Percentiles rank a stretch among this genome's conserved stretches.
These are phyloP conservation scores for Halcyon malimbica DNA, from an alignment of 2,113 vertebrate species.

Conservation along the genomic window DNA sequence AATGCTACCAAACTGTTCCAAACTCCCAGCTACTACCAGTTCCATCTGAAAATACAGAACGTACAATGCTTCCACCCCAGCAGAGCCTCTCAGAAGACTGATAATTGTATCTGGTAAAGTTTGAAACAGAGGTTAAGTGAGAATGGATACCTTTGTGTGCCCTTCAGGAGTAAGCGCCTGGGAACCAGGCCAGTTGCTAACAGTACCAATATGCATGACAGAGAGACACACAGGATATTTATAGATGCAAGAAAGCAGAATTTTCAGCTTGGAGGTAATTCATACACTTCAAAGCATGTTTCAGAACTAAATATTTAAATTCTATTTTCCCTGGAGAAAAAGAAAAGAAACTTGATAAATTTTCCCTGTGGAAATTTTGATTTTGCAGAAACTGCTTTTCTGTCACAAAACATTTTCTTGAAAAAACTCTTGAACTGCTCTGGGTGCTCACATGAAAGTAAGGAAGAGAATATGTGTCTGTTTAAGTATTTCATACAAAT, in stretches of 20 bases:
- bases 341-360: conserved; percentile 14
- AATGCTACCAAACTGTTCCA: not conserved
- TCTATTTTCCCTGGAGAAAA: conserved; percentile 20
- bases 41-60: not conserved
- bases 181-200: not conserved
- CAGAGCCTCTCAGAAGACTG: not conserved
- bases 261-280: conserved; percentile 50
- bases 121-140: not conserved
- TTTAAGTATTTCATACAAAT: not conserved
- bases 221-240: conserved; percentile 11
- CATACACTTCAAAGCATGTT: conserved; percentile 42
- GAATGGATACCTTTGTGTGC: not conserved
- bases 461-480: not conserved
- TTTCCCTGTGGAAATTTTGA: conserved; percentile 47
- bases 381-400: conserved; percentile 55
- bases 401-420: conserved; percentile 38
- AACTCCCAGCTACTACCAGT: not conserved
- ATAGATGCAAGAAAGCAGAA: conserved; percentile 10
- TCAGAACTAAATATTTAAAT: conserved; percentile 50
- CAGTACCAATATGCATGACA: not conserved
- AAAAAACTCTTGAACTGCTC: conserved; percentile 7
- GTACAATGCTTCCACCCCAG: not conserved
- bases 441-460: not conserved
- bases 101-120: not conserved
- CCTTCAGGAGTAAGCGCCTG: not conserved